Evolutionary conservation across 2,797 vertebrate species (phyloP).

Genomic region (Taenioides sp.): DNA sequence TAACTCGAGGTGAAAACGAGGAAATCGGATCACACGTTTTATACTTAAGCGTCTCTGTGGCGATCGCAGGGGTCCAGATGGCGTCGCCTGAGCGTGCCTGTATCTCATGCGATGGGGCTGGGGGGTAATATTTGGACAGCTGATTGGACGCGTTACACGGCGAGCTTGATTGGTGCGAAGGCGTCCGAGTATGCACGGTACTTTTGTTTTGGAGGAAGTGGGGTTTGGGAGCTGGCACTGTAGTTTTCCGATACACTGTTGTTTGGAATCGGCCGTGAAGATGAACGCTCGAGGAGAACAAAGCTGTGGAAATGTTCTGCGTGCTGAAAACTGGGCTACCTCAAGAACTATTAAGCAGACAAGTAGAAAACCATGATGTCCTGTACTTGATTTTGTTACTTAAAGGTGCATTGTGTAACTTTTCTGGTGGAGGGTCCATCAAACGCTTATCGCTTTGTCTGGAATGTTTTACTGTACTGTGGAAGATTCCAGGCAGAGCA

Average conservation of each 20-base stretch:
- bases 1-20: constrained; percentile 4
- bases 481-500: too few species aligned
- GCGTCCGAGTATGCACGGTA: constrained; percentile 33
- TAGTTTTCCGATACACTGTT: constrained; percentile 33
- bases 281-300: constrained; percentile 11
- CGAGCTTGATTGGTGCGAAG: constrained; percentile 60
- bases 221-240: constrained; percentile 24
- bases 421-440: too few species aligned
- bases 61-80: constrained; percentile 65
- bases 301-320: neutral
- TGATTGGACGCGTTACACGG: constrained; percentile 63
- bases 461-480: too few species aligned
- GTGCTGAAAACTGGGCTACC: constrained; percentile 7
- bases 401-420: too few species aligned
- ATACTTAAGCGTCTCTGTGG: constrained; percentile 18
- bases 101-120: constrained; percentile 60
- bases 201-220: constrained; percentile 39
- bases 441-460: too few species aligned
- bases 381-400: too few species aligned
- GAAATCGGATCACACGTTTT: constrained; percentile 49
- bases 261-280: constrained; percentile 16
- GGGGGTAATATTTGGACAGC: constrained; percentile 71
- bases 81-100: constrained; percentile 56
- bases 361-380: neutral
- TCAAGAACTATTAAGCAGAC: neutral